These are phyloP conservation scores for Cranoglanis bouderius DNA, from an alignment of 2,113 vertebrate genomes.

Conservation along the genomic window DNA sequence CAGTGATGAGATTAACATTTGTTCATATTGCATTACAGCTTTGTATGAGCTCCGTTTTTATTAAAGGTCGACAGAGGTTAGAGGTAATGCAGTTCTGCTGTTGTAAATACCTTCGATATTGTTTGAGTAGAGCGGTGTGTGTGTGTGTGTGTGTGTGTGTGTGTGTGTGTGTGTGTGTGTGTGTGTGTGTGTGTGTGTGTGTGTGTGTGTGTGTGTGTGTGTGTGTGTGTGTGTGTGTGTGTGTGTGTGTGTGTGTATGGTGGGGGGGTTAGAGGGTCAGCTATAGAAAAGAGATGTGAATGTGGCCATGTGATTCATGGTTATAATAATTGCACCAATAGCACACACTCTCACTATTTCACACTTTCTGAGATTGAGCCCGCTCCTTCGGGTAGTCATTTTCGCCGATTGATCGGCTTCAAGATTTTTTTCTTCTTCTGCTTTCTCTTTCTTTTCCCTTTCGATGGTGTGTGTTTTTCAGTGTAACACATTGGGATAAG, in stretches of 20 bases:
- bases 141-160: not conserved
- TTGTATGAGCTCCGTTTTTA: not conserved
- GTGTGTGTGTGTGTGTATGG: not conserved
- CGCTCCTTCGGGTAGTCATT: not conserved
- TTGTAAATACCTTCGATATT: conserved; percentile 4
- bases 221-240: not conserved
- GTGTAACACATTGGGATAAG: not conserved
- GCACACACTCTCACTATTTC: not conserved
- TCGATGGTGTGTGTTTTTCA: not conserved
- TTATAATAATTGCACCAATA: conserved; percentile 4
- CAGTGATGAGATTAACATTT: conserved; percentile 45
- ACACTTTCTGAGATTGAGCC: not conserved
- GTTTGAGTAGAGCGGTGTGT: not conserved
- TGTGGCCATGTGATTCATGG: not conserved
- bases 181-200: not conserved
- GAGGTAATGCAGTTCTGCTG: not conserved
- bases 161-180: not conserved
- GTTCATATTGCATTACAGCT: conserved; percentile 43
- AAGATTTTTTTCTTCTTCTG: too few species aligned
- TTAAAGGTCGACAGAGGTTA: conserved; percentile 26
- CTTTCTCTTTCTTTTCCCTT: not conserved
- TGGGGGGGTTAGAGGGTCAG: not conserved
- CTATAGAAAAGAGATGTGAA: not conserved
- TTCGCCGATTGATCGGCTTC: not conserved
- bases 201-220: not conserved